Base-by-base conservation (phyloP, 2,113 vertebrate species). In the Vombatus ursinus region DNA sequence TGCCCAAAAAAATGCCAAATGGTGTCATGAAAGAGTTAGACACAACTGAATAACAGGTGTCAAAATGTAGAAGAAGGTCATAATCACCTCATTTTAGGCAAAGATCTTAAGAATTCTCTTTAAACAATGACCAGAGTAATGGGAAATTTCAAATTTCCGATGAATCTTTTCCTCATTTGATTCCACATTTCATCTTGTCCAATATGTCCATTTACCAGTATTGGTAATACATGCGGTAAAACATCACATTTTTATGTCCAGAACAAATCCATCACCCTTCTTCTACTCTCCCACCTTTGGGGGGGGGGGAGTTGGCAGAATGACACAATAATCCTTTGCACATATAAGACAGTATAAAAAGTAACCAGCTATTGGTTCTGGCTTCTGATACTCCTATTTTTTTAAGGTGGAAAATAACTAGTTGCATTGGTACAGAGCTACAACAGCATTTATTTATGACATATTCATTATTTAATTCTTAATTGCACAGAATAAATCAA, bases 381-480 rank as follows among this genome's bases (percentile, higher is more conserved):
- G 37, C 91, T 95, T 26, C 84, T 49, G 77, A 89, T 92, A 68
- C 61, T 93, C 61, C 48, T 53, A 12, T 77, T 28, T 22, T 3
- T n/a, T 31, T 49, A 49, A 90, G 92, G 0, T 16, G 3, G 68
- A 61, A 92, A 92, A 50, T n/a, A 95, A 94, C 26, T 28, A 84
- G 3, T 92, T 52, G 14, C 28, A 52, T 89, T 26, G 44, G 25
- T 31, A 5, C 3, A 24, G 53, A 51, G 23, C 10, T 90, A 44
- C 24, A 47, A 57, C 1, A 93, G 23, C 48, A 91, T 9, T 47
- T 90, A 8, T 47, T 54, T 90, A 91, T 12, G 89, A 37, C 47
- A 31, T 14, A 95, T 57, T 54, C 94, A 5, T 93, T 24, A 92
- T 37, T 25, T 84, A 96, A 90, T 68, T 95, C 25, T 93, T 31